Percentiles rank a stretch among this genome's conserved stretches.
Evolutionary conservation across 2,113 vertebrate species (phyloP).

Genomic region (Strix uralensis): DNA sequence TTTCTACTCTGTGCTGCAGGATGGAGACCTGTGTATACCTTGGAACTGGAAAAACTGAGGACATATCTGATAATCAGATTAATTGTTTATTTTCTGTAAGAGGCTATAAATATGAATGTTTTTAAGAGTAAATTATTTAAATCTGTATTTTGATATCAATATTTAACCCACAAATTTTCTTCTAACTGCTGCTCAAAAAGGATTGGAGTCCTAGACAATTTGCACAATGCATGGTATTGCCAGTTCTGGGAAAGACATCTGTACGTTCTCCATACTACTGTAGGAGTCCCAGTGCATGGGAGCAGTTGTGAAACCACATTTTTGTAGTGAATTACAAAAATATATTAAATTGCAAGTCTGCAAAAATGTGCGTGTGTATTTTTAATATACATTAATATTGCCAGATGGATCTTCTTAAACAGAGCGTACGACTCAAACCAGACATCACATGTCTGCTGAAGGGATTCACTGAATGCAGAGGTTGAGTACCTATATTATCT

Average conservation of each 20-base stretch:
- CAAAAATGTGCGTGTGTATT: neutral
- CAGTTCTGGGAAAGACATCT: neutral
- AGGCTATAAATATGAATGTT: constrained; percentile 30
- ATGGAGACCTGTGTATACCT: constrained; percentile 93
- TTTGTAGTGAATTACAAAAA: constrained; percentile 23
- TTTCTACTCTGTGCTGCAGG: constrained; percentile 94
- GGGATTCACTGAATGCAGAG: neutral
- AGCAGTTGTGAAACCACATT: neutral
- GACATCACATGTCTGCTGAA: neutral
- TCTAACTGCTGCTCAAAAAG: constrained; percentile 47
- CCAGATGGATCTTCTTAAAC: neutral
- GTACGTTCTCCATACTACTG: neutral
- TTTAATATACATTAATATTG: neutral
- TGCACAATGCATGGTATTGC: neutral
- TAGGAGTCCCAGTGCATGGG: neutral
- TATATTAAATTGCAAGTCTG: constrained; percentile 7
- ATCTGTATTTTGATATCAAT: constrained; percentile 51
- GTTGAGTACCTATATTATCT: neutral
- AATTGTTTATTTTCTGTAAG: constrained; percentile 50
- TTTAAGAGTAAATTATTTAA: constrained; percentile 67
- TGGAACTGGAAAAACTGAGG: constrained; percentile 92
- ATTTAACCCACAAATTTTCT: constrained; percentile 12
- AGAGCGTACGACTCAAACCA: neutral
- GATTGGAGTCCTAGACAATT: neutral
- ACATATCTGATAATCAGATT: constrained; percentile 32